phyloP scores from a whole-genome alignment of 2,113 vertebrate genomes.

The Cavia aperea region DNA sequence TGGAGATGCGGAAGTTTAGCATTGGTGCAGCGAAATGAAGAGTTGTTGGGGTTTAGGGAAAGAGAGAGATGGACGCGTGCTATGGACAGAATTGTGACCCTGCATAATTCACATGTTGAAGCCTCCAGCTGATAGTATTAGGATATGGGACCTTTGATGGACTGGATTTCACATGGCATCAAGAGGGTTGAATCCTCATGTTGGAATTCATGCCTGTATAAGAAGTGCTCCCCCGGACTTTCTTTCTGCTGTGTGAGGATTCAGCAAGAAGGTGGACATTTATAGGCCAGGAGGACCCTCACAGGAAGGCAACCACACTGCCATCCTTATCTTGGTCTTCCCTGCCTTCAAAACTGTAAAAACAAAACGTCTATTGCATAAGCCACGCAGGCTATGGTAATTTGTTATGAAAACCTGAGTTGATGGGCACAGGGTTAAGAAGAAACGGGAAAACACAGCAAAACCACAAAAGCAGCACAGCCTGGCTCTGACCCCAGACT shows the following conservation, averaged over 20 bases:
- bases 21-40: background rate
- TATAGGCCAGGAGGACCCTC: background rate
- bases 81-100: background rate
- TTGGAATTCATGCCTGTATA: background rate
- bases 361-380: background rate
- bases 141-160: background rate
- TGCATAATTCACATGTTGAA: background rate
- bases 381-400: background rate
- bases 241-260: background rate
- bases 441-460: background rate
- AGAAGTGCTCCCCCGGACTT: background rate
- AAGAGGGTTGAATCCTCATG: background rate
- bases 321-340: background rate
- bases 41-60: background rate
- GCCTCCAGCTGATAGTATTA: background rate
- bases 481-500: background rate
- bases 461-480: background rate
- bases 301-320: background rate
- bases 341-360: background rate
- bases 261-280: background rate
- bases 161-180: background rate
- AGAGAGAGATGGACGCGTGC: background rate
- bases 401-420: background rate
- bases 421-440: background rate
- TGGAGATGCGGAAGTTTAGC: background rate